These are phyloP conservation scores for Bovichtus variegatus DNA, from an alignment of 2,797 vertebrate species.

Conservation along the genomic window DNA sequence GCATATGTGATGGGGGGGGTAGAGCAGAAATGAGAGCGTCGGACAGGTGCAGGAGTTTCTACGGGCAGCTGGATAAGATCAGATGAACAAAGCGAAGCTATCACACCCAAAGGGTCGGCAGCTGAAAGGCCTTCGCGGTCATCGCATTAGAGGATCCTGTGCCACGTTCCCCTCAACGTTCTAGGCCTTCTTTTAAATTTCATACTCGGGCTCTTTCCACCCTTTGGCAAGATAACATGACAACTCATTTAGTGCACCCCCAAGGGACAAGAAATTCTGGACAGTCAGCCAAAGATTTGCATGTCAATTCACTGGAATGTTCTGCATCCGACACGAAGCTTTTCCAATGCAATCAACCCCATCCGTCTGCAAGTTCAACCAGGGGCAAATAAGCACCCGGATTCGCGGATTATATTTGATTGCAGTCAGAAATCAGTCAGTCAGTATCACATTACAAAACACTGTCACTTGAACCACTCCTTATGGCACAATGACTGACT, in stretches of 20 bases:
- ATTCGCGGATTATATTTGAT: not conserved
- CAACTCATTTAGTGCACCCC: not conserved
- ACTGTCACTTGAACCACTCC: not conserved
- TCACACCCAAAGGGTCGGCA: slow-evolving; percentile 27
- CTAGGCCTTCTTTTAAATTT: not conserved
- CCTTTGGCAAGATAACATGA: not conserved
- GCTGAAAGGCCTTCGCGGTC: slow-evolving; percentile 25
- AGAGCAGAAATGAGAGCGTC: slow-evolving; percentile 4
- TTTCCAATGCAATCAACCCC: not conserved
- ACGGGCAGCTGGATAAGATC: slow-evolving; percentile 52
- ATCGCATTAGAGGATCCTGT: not conserved
- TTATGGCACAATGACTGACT: not conserved
- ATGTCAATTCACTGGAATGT: not conserved
- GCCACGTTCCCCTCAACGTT: not conserved
- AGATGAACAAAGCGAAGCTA: slow-evolving; percentile 39
- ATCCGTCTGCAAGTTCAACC: not conserved
- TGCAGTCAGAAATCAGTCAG: not conserved
- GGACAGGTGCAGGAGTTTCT: slow-evolving; percentile 48
- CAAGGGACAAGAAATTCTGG: not conserved
- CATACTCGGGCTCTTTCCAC: not conserved
- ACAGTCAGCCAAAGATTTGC: not conserved
- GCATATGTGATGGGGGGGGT: not conserved
- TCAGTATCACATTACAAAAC: not conserved
- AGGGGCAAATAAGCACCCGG: not conserved
- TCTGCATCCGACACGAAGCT: not conserved